phyloP scores from a whole-genome alignment of 2,113 vertebrate genomes.

The Xiphophorus hellerii region DNA sequence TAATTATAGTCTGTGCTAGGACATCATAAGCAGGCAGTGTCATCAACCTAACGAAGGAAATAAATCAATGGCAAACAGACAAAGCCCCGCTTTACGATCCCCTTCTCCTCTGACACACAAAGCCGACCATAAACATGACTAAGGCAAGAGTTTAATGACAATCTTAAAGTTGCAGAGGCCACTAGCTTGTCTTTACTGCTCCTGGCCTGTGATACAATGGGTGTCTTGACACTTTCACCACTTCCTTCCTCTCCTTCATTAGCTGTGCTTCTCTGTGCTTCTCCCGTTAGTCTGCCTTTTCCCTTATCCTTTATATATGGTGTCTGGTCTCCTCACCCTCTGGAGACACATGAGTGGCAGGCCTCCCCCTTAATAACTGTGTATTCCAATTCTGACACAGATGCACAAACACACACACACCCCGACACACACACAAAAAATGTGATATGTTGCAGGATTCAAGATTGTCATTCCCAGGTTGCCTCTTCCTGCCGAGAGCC shows the following conservation, averaged over 20 bases:
- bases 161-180: constrained; percentile 80
- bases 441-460: constrained; percentile 57
- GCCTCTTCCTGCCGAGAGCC: constrained; percentile 52
- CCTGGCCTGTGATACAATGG: constrained; percentile 71
- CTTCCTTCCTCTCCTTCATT: constrained; percentile 73
- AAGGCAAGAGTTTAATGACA: constrained; percentile 78
- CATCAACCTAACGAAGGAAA: constrained; percentile 80
- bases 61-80: constrained; percentile 82
- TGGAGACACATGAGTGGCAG: constrained; percentile 78
- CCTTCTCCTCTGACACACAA: constrained; percentile 75
- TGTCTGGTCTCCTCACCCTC: constrained; percentile 71
- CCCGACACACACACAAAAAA: constrained; percentile 26
- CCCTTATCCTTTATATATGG: constrained; percentile 50
- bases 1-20: constrained; percentile 79
- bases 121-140: constrained; percentile 77
- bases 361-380: constrained; percentile 76
- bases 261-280: constrained; percentile 59
- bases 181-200: constrained; percentile 79
- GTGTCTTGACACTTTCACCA: constrained; percentile 64
- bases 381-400: constrained; percentile 64
- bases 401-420: constrained; percentile 46
- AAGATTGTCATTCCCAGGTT: constrained; percentile 71
- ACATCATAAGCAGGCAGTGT: constrained; percentile 81
- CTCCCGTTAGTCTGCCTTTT: constrained; percentile 50
- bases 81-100: constrained; percentile 77